Evolutionary conservation across 2,888 invertebrate genomes (phyloP).

Genomic region (Thera britannica): DNA sequence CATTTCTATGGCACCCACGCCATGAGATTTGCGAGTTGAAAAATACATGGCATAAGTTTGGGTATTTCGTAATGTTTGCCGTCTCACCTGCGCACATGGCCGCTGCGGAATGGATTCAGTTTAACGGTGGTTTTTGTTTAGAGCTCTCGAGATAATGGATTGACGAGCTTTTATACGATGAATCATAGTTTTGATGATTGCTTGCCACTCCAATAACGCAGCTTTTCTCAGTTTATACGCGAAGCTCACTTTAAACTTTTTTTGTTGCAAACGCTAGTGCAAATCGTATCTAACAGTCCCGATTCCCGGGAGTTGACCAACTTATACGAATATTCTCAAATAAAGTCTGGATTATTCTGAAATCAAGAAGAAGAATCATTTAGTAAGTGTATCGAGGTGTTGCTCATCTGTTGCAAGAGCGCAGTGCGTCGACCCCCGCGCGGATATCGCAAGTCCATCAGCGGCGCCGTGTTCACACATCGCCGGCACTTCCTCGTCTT

Average conservation of each 20-base stretch:
- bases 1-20: slow-evolving; percentile 1
- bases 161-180: slow-evolving; percentile 2
- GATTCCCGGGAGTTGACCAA: no score
- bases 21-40: slow-evolving; percentile 1
- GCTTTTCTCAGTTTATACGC: not conserved
- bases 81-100: slow-evolving; percentile 14
- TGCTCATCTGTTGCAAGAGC: not conserved
- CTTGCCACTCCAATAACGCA: not conserved
- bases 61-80: slow-evolving; percentile 4
- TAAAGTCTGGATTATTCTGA: not conserved
- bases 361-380: no score
- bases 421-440: slow-evolving; percentile 18
- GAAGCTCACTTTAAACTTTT: not conserved
- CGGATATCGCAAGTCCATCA: slow-evolving; percentile 16
- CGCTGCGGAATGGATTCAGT: not conserved
- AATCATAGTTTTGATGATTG: slow-evolving; percentile 7
- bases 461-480: slow-evolving; percentile 1
- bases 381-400: not conserved
- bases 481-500: slow-evolving; percentile 19
- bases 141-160: slow-evolving; percentile 17
- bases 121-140: slow-evolving; percentile 8
- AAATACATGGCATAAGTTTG: not conserved
- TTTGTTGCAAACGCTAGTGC: no score
- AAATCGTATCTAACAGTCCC: no score
- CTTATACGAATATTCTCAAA: not conserved